A percentile compares a stretch with the other conserved stretches of the same genome.
Evolutionary conservation across 2,113 vertebrate genomes (phyloP).

Genomic region (Perca flavescens): DNA sequence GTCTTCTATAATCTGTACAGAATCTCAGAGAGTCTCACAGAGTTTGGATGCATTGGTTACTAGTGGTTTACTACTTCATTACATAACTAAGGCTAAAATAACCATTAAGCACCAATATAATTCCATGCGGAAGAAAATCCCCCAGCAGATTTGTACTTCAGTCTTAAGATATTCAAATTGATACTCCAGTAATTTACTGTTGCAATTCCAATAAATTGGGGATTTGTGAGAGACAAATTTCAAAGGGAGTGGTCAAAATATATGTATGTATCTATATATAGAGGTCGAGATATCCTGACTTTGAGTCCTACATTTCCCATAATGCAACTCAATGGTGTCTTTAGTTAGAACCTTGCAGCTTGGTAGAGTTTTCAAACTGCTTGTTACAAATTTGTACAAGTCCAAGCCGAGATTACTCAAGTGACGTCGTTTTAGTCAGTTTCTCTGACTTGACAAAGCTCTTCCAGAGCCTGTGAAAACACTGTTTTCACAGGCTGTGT

Average conservation of each 20-base stretch:
- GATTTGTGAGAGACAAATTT: neutral
- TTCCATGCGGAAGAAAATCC: conserved; percentile 27
- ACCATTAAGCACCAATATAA: conserved; percentile 54
- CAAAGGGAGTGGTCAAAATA: conserved; percentile 8
- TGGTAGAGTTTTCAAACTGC: neutral
- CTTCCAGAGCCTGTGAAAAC: neutral
- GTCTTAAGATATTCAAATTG: conserved; percentile 17
- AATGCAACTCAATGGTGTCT: neutral
- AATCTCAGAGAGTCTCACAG: conserved; percentile 18
- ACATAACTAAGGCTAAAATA: conserved; percentile 61
- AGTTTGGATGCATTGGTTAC: neutral
- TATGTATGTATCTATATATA: neutral
- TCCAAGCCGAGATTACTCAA: neutral
- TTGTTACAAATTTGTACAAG: neutral
- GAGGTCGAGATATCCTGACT: conserved; percentile 4
- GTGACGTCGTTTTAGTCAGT: neutral
- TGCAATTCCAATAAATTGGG: conserved; percentile 3
- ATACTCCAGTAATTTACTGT: neutral
- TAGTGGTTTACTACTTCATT: conserved; percentile 15
- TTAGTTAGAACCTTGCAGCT: neutral
- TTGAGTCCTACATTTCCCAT: conserved; percentile 25
- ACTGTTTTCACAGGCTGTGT: neutral
- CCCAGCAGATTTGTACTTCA: conserved; percentile 19
- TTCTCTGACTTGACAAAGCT: neutral
- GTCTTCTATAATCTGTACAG: conserved; percentile 32